Base-by-base conservation (phyloP, 2,113 vertebrate species). In the Procavia capensis region DNA sequence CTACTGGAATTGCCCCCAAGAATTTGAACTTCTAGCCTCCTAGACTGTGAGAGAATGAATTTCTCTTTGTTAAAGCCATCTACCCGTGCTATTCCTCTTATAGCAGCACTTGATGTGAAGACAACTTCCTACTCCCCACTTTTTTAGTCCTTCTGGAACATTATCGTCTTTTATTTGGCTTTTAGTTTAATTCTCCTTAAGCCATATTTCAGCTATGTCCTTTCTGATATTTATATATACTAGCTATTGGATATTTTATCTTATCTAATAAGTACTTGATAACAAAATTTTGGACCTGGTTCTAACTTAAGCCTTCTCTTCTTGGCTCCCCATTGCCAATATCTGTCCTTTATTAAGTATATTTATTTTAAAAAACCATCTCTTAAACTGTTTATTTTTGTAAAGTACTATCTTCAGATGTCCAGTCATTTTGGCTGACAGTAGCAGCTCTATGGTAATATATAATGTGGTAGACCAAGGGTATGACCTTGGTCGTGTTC, bases 261-360 rank as follows among this genome's bases (percentile, higher is more conserved):
- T 91, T 92, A 64, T 17, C 54, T 81, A 9, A 64, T 50, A 83
- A 76, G 19, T 36, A 86, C 61, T 83, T 93, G 50, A 88, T 88
- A 41, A 7, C 29, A 70, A 83, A 72, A 63, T 68, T 59, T 88
- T 93, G 68, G 89, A 47, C 2, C 75, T n/a, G 0, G 88, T 89
- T 94, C 45, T 66, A 78, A 81, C 41, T 79, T 43, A 50, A 88
- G 24, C 47, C 1, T 29, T 64, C 3, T 70, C 74, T 94, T 66
- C 3, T 27, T 57, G 9, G 84, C 3, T 90, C 75, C 4, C 22
- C 68, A 39, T n/a, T 50, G 24, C 22, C 34, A 64, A 0, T 66
- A 66, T 72, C 24, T 89, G 19, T 16, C 8, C 22, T 22, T 57
- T 82, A 47, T 47, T n/a, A 0, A 47, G 6, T 25, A n/a, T 59